Conservation (phyloP, 2,113 vertebrate species). For the Galbula dea region DNA sequence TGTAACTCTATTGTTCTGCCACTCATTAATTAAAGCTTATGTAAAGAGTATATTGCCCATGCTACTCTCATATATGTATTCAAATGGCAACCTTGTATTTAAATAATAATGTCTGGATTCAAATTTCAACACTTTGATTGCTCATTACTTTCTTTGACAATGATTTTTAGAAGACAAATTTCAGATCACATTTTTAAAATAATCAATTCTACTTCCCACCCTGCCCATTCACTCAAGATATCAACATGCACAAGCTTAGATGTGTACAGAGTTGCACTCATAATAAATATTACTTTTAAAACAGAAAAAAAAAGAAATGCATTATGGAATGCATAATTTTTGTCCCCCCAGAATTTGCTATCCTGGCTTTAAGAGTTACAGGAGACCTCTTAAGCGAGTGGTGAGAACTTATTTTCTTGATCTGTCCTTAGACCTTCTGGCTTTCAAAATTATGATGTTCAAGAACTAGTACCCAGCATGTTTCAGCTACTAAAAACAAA, state of each 20-base stretch:
- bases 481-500: neutral
- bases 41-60: neutral
- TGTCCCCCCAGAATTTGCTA: neutral
- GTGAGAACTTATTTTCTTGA: neutral
- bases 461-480: neutral
- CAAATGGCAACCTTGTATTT: neutral
- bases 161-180: neutral
- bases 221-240: neutral
- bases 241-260: neutral
- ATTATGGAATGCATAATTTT: neutral
- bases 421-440: neutral
- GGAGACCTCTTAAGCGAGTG: neutral
- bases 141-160: neutral
- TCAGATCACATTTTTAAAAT: neutral
- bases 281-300: neutral
- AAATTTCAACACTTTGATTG: neutral
- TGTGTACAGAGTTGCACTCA: neutral
- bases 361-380: neutral
- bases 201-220: accelerated
- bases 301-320: neutral
- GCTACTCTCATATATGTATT: neutral
- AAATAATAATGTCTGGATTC: neutral
- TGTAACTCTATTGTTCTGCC: neutral
- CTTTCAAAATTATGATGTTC: neutral
- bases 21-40: neutral